These are phyloP conservation scores for Limosa lapponica DNA, from an alignment of 2,797 vertebrate genomes.

Conservation along the genomic window DNA sequence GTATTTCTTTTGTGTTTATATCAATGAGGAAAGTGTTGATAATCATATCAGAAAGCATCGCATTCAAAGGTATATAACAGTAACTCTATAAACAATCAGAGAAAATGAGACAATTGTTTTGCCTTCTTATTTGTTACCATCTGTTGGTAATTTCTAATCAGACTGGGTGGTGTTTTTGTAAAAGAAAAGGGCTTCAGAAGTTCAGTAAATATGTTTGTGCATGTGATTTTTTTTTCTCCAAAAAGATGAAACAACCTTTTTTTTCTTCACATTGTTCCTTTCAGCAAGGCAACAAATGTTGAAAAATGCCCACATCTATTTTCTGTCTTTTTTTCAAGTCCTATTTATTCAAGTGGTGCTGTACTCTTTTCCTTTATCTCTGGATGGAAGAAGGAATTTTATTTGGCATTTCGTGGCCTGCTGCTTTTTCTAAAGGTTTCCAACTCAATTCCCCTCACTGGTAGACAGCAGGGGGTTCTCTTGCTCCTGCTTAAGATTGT, in stretches of 20 bases:
- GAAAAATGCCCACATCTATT: constrained; percentile 1
- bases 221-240: background rate
- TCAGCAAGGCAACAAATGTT: background rate
- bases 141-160: background rate
- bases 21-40: background rate
- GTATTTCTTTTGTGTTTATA: background rate
- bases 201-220: background rate
- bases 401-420: constrained; percentile 75
- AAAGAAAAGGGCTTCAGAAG: background rate
- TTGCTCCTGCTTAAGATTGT: constrained; percentile 73
- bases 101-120: background rate
- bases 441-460: constrained; percentile 63
- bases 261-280: constrained; percentile 1
- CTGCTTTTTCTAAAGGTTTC: constrained; percentile 73
- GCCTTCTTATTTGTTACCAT: background rate
- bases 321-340: constrained; percentile 14
- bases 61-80: background rate
- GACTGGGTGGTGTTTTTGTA: background rate
- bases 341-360: constrained; percentile 10
- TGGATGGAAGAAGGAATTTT: constrained; percentile 37
- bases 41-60: background rate
- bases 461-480: constrained; percentile 71
- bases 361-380: constrained; percentile 36
- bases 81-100: background rate
- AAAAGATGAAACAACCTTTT: background rate